Evolutionary conservation across 2,888 invertebrate genomes (phyloP).

Genomic region (Pheosia tremula): DNA sequence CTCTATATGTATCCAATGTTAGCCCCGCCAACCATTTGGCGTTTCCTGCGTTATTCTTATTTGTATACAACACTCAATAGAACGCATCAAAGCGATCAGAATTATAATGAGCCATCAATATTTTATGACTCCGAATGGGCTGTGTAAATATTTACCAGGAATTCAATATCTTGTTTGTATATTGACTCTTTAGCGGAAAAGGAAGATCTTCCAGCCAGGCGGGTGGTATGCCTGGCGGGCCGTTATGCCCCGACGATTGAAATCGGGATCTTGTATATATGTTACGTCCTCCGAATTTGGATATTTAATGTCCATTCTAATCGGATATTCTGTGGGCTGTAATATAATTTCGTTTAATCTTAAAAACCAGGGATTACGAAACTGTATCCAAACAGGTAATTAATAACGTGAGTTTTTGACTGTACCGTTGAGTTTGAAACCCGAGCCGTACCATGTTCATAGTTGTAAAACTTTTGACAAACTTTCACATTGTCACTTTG

Average conservation of each 20-base stretch:
- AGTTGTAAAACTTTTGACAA: not conserved
- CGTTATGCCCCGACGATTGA: too few species aligned
- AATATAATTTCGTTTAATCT: too few species aligned
- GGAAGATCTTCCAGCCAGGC: too few species aligned
- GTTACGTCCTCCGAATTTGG: too few species aligned
- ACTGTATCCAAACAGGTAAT: too few species aligned
- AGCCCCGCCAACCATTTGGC: not conserved
- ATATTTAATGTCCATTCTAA: too few species aligned
- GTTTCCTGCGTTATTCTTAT: not conserved
- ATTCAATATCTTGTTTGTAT: not conserved
- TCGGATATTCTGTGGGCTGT: too few species aligned
- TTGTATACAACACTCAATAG: not conserved
- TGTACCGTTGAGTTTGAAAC: not conserved
- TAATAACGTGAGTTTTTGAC: too few species aligned
- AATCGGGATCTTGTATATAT: too few species aligned
- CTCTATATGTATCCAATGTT: not conserved
- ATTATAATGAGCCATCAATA: not conserved
- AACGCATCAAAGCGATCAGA: not conserved
- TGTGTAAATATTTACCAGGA: not conserved
- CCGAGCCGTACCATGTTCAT: not conserved
- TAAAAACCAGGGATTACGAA: too few species aligned
- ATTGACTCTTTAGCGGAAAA: too few species aligned
- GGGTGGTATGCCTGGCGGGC: too few species aligned
- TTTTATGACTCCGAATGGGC: not conserved
- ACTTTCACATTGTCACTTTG: not conserved